Base-by-base conservation (phyloP, 2,888 invertebrate genomes). In the Hypomecis punctinalis region DNA sequence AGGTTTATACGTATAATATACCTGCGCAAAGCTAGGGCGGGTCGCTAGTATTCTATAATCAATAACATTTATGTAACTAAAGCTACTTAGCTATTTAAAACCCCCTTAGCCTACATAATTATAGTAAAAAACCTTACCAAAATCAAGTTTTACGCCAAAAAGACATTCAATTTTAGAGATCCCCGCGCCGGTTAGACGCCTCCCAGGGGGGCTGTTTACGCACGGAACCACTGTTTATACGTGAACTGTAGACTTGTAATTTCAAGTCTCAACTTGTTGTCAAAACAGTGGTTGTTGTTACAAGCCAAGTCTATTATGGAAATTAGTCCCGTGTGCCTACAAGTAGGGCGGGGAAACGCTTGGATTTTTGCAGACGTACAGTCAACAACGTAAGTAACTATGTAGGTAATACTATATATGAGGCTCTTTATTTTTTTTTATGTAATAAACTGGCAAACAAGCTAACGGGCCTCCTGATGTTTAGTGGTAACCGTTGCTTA, bases 271-370 rank as follows among this genome's bases (percentile, higher is more conserved):
- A 75, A 77, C 72, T 78, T 76, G 76, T 77, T 76, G 62, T 62
- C 70, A 76, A 75, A 78, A 77, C 73, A 74, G 66, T 67, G 61
- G 66, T 68, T 76, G 77, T 76, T 79, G 69, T 73, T 67, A 73
- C 68, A 75, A 70, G 63, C 69, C 59, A 67, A 66, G 61, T 71
- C 69, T 71, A 71, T 76, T 75, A 76, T 74, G 73, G 70, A 74
- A 77, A 79, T 77, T 69, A 74, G 8, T 61, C 63, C 57, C 46
- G 42, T 36, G 63, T 60, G 63, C 59, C 51, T 69, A 57, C 52
- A 46, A 40, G 35, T 48, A 43, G 43, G 57, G 60, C 37, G 13
- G 40, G n/a, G 49, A 64, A 42, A 63, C 1, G 5, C 23, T 6
- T 7, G 9, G 23, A 11, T 39, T 46, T 46, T 60, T 49, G 10